Conservation (phyloP, 2,888 invertebrate species). For the Cerastis rubricosa region DNA sequence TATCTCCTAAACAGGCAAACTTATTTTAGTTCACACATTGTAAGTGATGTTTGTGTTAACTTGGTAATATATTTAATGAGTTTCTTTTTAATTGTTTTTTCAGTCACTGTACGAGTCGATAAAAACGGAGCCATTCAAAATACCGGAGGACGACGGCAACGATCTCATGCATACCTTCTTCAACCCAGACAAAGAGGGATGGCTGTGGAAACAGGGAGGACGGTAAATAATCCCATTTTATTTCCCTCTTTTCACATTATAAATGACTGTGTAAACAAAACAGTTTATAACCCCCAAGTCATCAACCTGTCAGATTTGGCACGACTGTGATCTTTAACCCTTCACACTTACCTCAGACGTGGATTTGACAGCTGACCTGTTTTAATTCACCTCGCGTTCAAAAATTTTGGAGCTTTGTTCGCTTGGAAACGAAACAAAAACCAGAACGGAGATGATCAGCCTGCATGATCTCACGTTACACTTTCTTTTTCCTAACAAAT, state of each 20-base stretch:
- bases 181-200: constrained; percentile 99
- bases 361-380: constrained; percentile 28
- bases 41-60: constrained; percentile 44
- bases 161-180: constrained; percentile 99
- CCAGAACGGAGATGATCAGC: constrained; percentile 20
- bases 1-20: constrained; percentile 44
- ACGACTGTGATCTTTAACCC: constrained; percentile 49
- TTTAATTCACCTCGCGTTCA: constrained; percentile 31
- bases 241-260: background rate
- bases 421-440: constrained; percentile 41
- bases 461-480: constrained; percentile 50
- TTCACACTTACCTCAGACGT: constrained; percentile 25
- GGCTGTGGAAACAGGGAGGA: constrained; percentile 99
- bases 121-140: constrained; percentile 99
- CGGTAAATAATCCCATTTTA: constrained; percentile 80
- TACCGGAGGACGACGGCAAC: constrained; percentile 99
- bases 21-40: constrained; percentile 52
- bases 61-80: constrained; percentile 42
- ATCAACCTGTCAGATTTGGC: constrained; percentile 15
- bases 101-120: constrained; percentile 99
- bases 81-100: constrained; percentile 72
- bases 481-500: constrained; percentile 50
- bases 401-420: constrained; percentile 26
- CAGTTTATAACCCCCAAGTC: background rate
- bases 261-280: constrained; percentile 3